phyloP scores from a whole-genome alignment of 2,888 invertebrate genomes.

The Volucella inflata region DNA sequence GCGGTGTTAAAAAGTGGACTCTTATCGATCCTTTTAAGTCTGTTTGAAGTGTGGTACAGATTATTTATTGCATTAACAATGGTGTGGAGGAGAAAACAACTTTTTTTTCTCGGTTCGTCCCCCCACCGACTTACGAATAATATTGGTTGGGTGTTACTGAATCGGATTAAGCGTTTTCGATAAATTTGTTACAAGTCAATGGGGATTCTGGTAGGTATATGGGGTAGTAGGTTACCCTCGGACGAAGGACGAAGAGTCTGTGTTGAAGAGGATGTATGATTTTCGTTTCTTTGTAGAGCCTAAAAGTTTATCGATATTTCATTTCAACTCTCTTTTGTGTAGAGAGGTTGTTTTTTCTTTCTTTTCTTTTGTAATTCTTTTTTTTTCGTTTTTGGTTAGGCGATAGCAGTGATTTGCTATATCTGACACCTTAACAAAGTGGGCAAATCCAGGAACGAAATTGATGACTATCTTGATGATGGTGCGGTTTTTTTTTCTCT shows the following conservation, averaged over 20 bases:
- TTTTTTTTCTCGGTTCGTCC: slow-evolving; percentile 3
- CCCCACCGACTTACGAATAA: background rate
- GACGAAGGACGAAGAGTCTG: slow-evolving; percentile 24
- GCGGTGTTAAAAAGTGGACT: slow-evolving; percentile 41
- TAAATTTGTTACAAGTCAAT: slow-evolving; percentile 62
- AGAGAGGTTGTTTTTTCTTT: too few relatives aligned
- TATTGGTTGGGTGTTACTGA: slow-evolving; percentile 15
- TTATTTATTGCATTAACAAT: slow-evolving; percentile 66
- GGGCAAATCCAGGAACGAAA: slow-evolving; percentile 5
- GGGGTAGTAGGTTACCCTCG: background rate
- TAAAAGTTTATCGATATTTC: slow-evolving; percentile 57
- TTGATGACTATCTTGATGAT: slow-evolving; percentile 54
- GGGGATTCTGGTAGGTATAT: background rate
- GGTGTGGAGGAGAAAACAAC: background rate
- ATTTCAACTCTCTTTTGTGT: slow-evolving; percentile 50
- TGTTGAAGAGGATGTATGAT: slow-evolving; percentile 49
- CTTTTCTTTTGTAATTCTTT: slow-evolving; percentile 2
- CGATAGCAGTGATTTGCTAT: slow-evolving; percentile 54
- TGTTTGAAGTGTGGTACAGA: slow-evolving; percentile 68
- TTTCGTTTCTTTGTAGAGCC: slow-evolving; percentile 20
- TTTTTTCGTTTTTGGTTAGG: slow-evolving; percentile 1
- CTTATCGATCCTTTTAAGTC: slow-evolving; percentile 64
- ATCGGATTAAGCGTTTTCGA: slow-evolving; percentile 61
- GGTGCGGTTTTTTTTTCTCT: background rate
- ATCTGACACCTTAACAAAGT: slow-evolving; percentile 63